phyloP scores from a whole-genome alignment of 2,113 vertebrate species.

The Elephantulus edwardii region DNA sequence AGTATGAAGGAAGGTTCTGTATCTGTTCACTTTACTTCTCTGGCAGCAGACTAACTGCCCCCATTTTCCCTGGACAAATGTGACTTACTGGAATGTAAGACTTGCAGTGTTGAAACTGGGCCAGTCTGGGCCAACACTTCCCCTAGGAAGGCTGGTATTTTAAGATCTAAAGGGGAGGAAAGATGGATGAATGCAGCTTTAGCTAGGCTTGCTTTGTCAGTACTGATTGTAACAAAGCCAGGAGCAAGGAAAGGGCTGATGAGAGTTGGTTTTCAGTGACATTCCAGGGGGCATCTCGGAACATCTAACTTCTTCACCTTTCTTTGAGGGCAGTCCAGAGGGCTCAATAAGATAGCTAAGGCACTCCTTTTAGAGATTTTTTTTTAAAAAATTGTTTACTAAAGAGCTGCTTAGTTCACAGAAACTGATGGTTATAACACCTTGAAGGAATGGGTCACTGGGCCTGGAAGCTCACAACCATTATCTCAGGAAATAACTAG shows the following conservation, averaged over 20 bases:
- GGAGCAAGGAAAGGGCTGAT: background rate
- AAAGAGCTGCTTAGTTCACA: background rate
- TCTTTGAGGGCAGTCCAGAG: background rate
- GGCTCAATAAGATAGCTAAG: background rate
- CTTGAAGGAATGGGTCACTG: background rate
- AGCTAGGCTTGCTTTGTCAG: background rate
- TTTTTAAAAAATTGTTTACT: background rate
- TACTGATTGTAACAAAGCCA: background rate
- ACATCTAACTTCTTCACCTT: background rate
- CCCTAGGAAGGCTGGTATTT: conserved; percentile 50
- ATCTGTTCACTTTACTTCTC: background rate
- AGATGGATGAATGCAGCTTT: conserved; percentile 52
- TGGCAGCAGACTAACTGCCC: background rate
- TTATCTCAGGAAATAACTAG: background rate
- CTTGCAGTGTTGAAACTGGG: conserved; percentile 17
- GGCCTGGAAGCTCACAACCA: background rate
- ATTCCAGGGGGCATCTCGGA: background rate
- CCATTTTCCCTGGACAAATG: background rate
- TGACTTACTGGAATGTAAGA: background rate
- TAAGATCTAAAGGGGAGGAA: conserved; percentile 50
- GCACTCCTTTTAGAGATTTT: background rate
- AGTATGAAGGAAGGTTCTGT: too few relatives aligned
- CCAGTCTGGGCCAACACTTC: conserved; percentile 18
- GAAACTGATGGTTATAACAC: background rate
- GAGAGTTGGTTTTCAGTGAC: background rate